Percentiles rank a stretch among this genome's conserved stretches.
These are phyloP conservation scores for Chrysina gloriosa DNA, from an alignment of 2,888 invertebrate genomes.

Conservation along the genomic window DNA sequence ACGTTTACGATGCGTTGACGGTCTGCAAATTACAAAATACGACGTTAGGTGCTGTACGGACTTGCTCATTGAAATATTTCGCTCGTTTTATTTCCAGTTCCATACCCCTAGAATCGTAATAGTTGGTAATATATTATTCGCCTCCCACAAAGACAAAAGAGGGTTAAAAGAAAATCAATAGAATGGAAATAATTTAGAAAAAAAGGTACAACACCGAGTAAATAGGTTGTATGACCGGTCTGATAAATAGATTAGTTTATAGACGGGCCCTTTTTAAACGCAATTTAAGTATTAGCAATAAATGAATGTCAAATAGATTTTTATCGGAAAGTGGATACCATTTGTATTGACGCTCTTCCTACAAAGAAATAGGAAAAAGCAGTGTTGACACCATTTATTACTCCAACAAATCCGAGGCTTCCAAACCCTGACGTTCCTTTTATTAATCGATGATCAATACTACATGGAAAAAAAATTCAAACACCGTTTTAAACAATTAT, in stretches of 20 bases:
- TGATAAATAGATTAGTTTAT: slow-evolving; percentile 54
- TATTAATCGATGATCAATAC: slow-evolving; percentile 48
- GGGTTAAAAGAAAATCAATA: slow-evolving; percentile 19
- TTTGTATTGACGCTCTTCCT: slow-evolving; percentile 52
- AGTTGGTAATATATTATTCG: slow-evolving; percentile 11
- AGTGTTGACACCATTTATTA: slow-evolving; percentile 54
- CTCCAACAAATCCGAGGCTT: slow-evolving; percentile 52
- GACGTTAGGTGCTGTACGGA: background rate
- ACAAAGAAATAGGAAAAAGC: slow-evolving; percentile 53
- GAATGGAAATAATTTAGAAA: slow-evolving; percentile 21
- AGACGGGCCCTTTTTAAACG: slow-evolving; percentile 50
- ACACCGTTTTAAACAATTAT: slow-evolving; percentile 9
- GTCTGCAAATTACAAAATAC: background rate
- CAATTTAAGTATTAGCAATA: slow-evolving; percentile 53
- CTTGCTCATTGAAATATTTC: slow-evolving; percentile 19
- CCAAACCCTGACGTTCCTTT: slow-evolving; percentile 46
- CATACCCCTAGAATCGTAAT: slow-evolving; percentile 10
- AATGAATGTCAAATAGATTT: slow-evolving; percentile 56
- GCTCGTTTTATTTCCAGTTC: slow-evolving; percentile 5
- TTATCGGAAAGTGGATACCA: slow-evolving; percentile 53
- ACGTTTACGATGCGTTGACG: background rate
- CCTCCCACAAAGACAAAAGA: slow-evolving; percentile 8
- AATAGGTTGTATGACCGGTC: slow-evolving; percentile 42
- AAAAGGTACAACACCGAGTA: slow-evolving; percentile 15
- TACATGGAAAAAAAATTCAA: slow-evolving; percentile 25